Evolutionary conservation across 2,113 vertebrate species (phyloP), one percentile per base, ranked within the genome.

Genomic region (Bungarus multicinctus): DNA sequence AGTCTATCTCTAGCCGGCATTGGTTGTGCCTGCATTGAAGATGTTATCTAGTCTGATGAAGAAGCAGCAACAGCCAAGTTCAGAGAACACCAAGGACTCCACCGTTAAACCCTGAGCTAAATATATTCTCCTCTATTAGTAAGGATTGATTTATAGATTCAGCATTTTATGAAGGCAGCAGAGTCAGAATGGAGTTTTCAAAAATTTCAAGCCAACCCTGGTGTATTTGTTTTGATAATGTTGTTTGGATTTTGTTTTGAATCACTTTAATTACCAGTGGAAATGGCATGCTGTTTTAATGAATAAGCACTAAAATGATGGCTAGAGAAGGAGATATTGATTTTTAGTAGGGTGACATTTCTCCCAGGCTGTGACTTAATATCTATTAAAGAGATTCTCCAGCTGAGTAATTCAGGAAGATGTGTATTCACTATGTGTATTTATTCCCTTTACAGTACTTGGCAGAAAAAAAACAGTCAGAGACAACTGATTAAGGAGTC

Each of bases 211-310:
- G 23, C 81, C 50, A 92, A 87, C 20, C 91, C 22, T 57, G 5
- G 6, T 57, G 2, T 90, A 22, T 60, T 88, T 0, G 87, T 55
- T 90, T 52, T 60, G 5, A 95, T 94, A 74, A 92, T 2, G 34
- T 64, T 9, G 11, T 90, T 93, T 18, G 34, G 57, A 69, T 89
- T 60, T 57, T 91, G 94, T 95, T 91, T 94, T 50, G 47, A 25
- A 90, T 81, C 47, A 52, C 91, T 96, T 95, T 91, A 95, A 92
- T 94, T 95, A 92, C 92, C 45, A 25, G 23, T 25, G 95, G 90
- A 93, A 96, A 93, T n/a, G 94, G 22, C 92, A 90, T 95, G 89
- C 91, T 95, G 94, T 90, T 96, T 95, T 95, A 96, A 96, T 94
- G 86, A 94, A 94, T 92, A 93, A 81, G 30, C 89, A 93, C 87